Base-by-base conservation (phyloP, 2,113 vertebrate species). In the Epinephelus fuscoguttatus region DNA sequence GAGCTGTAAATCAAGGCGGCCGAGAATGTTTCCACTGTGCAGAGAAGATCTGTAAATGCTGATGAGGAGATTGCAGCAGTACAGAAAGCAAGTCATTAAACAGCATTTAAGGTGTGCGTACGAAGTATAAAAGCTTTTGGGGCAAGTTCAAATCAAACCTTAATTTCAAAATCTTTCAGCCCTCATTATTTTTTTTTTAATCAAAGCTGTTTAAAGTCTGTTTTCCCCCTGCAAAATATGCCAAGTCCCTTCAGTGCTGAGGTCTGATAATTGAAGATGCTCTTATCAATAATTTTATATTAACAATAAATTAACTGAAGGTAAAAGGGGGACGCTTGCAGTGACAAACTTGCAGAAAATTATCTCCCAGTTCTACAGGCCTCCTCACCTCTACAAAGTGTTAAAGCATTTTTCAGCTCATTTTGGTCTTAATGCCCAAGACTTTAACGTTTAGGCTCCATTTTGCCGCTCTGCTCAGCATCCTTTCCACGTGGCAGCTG, bases 1-100 rank as follows among this genome's bases (percentile, higher is more conserved):
- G 64, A 63, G 84, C 75, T 78, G 88, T 94, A 94, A 94, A 93
- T 94, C 91, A 88, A 81, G 83, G 63, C 63, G 49, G 78, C 81
- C 37, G 4, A 81, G 79, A 94, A 91, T 90, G 82, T 93, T 94
- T 94, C 93, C 92, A 92, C 80, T 75, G 78, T 57, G 78, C 71
- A 12, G 10, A 78, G 67, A 81, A 82, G 75, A 90, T 87, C 75
- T 83, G 87, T 77, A 85, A 83, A 91, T 83, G 88, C 56, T 4
- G 53, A 71, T 75, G 73, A 84, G 75, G 82, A 86, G 27, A 81
- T 67, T 71, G 80, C 67, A 73, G 78, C 73, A 27, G 80, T 47
- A 33, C 72, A 83, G 78, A 60, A 23, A 52, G 19, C 52, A 66
- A 71, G 67, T 81, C 69, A 82, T 63, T 70, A 63, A 81, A 66